A percentile compares a stretch with the other conserved stretches of the same genome.
phyloP scores from a whole-genome alignment of 2,888 invertebrate species.

The Seladonia tumulorum region DNA sequence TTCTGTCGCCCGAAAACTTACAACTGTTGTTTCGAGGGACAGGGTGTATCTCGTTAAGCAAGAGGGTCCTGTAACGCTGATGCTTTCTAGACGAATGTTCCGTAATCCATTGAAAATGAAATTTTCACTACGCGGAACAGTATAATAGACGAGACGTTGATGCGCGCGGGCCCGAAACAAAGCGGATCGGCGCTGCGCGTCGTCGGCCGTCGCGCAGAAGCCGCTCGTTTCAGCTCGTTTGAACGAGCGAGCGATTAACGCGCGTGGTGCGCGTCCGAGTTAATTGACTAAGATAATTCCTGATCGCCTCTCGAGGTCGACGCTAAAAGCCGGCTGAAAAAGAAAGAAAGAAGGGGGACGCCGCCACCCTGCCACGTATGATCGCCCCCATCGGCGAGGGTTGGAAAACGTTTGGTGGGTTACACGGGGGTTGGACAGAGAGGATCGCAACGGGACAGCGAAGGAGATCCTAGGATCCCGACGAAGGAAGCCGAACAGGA shows the following conservation, averaged over 20 bases:
- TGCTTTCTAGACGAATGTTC: background rate
- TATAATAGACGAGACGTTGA: too few species aligned
- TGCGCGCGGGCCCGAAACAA: constrained; percentile 12
- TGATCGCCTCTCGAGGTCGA: constrained; percentile 61
- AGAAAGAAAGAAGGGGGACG: constrained; percentile 57
- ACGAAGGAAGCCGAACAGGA: constrained; percentile 32
- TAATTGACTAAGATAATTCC: constrained; percentile 74
- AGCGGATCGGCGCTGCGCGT: constrained; percentile 20
- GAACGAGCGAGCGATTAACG: constrained; percentile 57
- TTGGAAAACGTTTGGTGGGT: constrained; percentile 68
- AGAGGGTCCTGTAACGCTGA: too few species aligned
- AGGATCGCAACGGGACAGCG: constrained; percentile 31
- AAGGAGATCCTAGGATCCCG: constrained; percentile 36
- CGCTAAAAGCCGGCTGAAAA: constrained; percentile 56
- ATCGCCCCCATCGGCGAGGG: constrained; percentile 51
- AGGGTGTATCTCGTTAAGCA: too few species aligned
- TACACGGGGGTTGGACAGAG: constrained; percentile 45
- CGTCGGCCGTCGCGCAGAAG: constrained; percentile 28
- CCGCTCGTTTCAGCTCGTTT: constrained; percentile 42
- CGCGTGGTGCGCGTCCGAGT: constrained; percentile 65
- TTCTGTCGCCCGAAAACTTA: background rate
- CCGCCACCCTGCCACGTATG: constrained; percentile 39
- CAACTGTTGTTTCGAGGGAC: background rate
- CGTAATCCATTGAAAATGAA: background rate
- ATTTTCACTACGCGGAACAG: background rate